Base-by-base conservation (phyloP, 2,888 invertebrate genomes). In the Drosophila atroscutellata region DNA sequence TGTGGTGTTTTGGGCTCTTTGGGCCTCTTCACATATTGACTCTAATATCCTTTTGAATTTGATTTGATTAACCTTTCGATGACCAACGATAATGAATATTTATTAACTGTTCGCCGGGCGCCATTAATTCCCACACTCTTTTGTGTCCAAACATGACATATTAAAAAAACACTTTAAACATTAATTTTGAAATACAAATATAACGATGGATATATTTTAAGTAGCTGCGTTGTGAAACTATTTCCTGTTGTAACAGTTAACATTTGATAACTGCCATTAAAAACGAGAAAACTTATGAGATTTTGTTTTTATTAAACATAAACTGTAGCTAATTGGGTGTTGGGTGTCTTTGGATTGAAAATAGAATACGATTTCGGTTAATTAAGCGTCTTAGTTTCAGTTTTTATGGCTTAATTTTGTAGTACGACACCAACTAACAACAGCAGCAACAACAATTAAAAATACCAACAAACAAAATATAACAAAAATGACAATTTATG, bases 1-100 rank as follows among this genome's bases (percentile, higher is more conserved):
- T 60, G 30, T 47, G 30, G 47, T 54, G 56, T 36, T 36, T 72
- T 24, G 30, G 26, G 58, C 51, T 55, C 65, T 70, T 61, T 70
- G 45, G 58, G 32, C 70, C 70, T 71, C 73, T 84, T 84, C 81
- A 81, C 67, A 71, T 83, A 68, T 60, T 67, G 72, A 60, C 57
- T 84, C 79, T 78, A 83, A 90, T 90, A 86, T 86, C 90, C 86
- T 89, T 86, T 81, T 70, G 55, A 80, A 81, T 83, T 73, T 69
- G 81, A 73, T 81, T 86, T 89, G 75, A 85, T 85, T 86, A 88
- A 85, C 87, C 77, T 73, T 81, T 89, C 76, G 77, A 70, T 75
- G 89, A 84, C 83, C 83, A 68, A 78, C 81, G 81, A 75, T 86
- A 83, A 86, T 89, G 90, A 90, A 90, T 87, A 90, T 84, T 81